Evolutionary conservation across 2,888 invertebrate species (phyloP), one percentile per base, ranked within the genome.

Genomic region (Catocala sponsa): DNA sequence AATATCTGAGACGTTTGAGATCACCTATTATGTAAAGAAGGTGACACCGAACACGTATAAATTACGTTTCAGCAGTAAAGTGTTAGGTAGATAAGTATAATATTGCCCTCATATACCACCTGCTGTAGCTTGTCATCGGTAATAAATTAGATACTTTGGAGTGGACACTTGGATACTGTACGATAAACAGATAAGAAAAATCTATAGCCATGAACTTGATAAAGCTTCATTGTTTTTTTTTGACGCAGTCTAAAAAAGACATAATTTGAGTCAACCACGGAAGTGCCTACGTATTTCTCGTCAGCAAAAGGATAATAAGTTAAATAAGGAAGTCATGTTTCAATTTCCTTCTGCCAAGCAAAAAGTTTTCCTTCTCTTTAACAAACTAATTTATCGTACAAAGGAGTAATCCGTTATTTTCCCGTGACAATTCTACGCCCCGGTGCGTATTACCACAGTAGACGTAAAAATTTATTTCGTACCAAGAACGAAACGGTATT

Each of bases 201-300:
- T 60, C 42, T 54, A 44, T 59, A 70, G 54, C 78, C 78, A 54
- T 81, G 74, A 80, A 81, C 78, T 77, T 82, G 76, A 73, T 72
- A 74, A 76, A 59, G 59, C 11, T 6, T 47, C 35, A 58, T 60
- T 65, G 47, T 48, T 70, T 64, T 51, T 56, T n/a, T 25, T 25
- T 46, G 10, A 42, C 47, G 9, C n/a, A 9, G 2, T 13, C 25
- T 15, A 42, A 42, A 59, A 55, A 54, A 56, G 35, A 58, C 25
- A 51, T 13, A 35, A 47, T 59, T 54, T 44, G 41, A 35, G 46
- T 55, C 43, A 59, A 55, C 60, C 35, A 32, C 55, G 63, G 64
- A 65, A 68, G 53, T 15, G 32, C 10, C 46, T 54, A 38, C 6
- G 41, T 35, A 38, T 60, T 65, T 68, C 61, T 69, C 65, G 41